Evolutionary conservation across 2,888 invertebrate species (phyloP).

Genomic region (Ennomos erosarius): DNA sequence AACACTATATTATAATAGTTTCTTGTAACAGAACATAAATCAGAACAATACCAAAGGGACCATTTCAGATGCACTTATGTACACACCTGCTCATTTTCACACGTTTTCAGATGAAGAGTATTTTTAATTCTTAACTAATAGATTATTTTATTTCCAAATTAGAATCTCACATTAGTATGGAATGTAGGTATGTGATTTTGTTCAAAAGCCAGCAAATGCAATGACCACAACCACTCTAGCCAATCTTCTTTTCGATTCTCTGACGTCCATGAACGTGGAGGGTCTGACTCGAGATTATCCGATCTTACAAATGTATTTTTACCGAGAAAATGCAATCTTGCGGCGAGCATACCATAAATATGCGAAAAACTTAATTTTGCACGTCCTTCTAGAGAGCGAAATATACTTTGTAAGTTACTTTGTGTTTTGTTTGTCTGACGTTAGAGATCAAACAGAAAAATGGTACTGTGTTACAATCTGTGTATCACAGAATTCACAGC

Average conservation of each 20-base stretch:
- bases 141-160: slow-evolving; percentile 1
- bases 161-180: slow-evolving; percentile 12
- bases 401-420: slow-evolving; percentile 1
- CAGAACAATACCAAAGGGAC: too few species aligned
- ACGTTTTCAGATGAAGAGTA: too few species aligned
- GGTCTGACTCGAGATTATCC: slow-evolving; percentile 41
- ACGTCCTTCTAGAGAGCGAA: slow-evolving; percentile 9
- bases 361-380: slow-evolving; percentile 38
- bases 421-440: neutral
- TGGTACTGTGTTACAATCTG: too few species aligned
- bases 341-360: slow-evolving; percentile 39
- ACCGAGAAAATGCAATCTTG: slow-evolving; percentile 43
- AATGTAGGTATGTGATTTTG: slow-evolving; percentile 3
- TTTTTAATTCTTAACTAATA: neutral
- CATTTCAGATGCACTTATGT: too few species aligned
- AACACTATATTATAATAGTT: too few species aligned
- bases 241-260: slow-evolving; percentile 46
- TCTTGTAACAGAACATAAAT: too few species aligned
- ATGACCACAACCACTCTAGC: slow-evolving; percentile 25
- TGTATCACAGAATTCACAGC: too few species aligned
- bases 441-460: too few species aligned
- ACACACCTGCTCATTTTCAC: too few species aligned
- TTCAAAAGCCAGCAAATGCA: slow-evolving; percentile 19
- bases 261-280: slow-evolving; percentile 36
- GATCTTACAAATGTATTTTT: slow-evolving; percentile 41